Evolutionary conservation across 2,888 invertebrate species (phyloP), one percentile per base, ranked within the genome.

Genomic region (Temnothorax ravouxi): DNA sequence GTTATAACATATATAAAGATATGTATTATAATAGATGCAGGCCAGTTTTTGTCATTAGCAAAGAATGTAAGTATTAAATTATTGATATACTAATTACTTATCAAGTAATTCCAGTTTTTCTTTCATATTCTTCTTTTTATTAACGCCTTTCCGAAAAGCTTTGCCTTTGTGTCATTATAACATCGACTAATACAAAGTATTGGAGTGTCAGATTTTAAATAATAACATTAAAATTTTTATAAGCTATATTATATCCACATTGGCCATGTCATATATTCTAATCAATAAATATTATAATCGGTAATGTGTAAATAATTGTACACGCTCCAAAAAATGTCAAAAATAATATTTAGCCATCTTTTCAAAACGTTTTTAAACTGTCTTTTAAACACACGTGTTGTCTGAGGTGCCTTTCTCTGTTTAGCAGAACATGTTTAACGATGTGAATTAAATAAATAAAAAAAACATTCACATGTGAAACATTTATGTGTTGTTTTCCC

Each of bases 401-500:
- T 64, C 62, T 64, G 62, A 64, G 21, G 62, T 93, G 93, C 91
- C 92, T 93, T 93, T 90, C 90, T 88, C 84, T 82, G 74, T 82
- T 82, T 86, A 87, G 79, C 86, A 88, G 85, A 77, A 85, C 64
- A 86, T 89, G 91, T 90, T 91, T 89, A 91, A 91, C 88, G 88
- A 91, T 92, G 90, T 92, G 87, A 93, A 91, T 89, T 90, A 79
- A 92, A 94, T 93, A 93, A 94, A 29, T 29, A 29, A 94, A 93
- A 93, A 18, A 93, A 91, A 88, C 87, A 94, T 94, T 94, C n/a
- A n/a, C n/a, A n/a, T n/a, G n/a, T n/a, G n/a, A n/a, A n/a, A n/a
- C 87, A 94, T 94, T 94, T 94, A 94, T 94, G 92, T 91, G 91
- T 90, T 59, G 2, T 82, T 77, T 85, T 88, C 34, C 21, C 84